Evolutionary conservation across 2,888 invertebrate genomes (phyloP).

Genomic region (Dascillus cervinus): DNA sequence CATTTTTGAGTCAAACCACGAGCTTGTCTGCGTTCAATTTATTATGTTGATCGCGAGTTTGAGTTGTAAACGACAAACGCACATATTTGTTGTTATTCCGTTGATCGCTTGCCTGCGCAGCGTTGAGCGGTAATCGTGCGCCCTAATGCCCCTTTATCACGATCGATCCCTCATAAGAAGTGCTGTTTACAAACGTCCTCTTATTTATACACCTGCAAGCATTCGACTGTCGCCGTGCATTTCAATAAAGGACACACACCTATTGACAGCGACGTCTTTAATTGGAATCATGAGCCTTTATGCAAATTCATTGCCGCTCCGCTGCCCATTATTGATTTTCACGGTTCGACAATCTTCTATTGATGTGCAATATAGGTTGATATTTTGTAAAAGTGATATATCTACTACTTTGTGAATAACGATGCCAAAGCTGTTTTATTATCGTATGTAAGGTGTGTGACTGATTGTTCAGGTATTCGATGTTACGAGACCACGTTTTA

Average conservation of each 20-base stretch:
- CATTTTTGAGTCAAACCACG: no score
- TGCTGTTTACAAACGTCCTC: slow-evolving; percentile 19
- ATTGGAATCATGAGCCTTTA: slow-evolving; percentile 24
- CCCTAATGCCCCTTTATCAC: no score
- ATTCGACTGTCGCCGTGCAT: slow-evolving; percentile 35
- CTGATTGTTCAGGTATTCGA: slow-evolving; percentile 35
- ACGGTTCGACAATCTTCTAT: slow-evolving; percentile 18
- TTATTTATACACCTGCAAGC: slow-evolving; percentile 32
- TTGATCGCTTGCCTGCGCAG: no score
- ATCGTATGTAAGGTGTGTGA: slow-evolving; percentile 18
- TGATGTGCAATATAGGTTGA: slow-evolving; percentile 20
- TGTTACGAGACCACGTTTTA: slow-evolving; percentile 36
- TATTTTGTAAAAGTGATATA: slow-evolving; percentile 18
- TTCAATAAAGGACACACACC: slow-evolving; percentile 21
- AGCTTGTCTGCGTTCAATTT: no score
- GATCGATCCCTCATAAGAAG: slow-evolving; percentile 12
- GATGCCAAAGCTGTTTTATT: slow-evolving; percentile 20
- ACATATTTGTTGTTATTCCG: no score
- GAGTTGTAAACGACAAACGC: no score
- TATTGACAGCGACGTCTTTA: slow-evolving; percentile 21
- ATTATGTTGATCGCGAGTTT: no score
- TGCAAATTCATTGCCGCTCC: slow-evolving; percentile 17
- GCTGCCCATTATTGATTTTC: slow-evolving; percentile 25
- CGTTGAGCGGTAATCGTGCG: no score
- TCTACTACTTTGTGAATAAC: slow-evolving; percentile 24